A percentile compares a stretch with the other conserved stretches of the same genome.
phyloP scores from a whole-genome alignment of 2,113 vertebrate species.

The Daphoenositta chrysoptera region DNA sequence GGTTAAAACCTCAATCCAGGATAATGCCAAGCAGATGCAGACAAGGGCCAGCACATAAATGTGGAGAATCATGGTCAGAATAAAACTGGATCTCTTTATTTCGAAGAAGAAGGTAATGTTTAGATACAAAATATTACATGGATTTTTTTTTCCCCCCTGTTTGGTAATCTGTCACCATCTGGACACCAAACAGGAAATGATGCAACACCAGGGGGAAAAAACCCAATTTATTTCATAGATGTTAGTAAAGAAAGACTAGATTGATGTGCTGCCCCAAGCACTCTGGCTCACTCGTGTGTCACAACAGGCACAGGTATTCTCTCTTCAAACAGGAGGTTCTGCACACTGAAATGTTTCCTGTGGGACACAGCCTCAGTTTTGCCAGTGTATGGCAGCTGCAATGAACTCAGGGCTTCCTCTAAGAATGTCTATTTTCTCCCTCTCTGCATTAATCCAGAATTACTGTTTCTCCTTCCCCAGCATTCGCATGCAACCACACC shows the following conservation, averaged over 20 bases:
- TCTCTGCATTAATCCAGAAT: conserved; percentile 18
- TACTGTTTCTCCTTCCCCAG: conserved; percentile 27
- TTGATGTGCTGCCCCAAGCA: neutral
- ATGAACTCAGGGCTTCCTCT: neutral
- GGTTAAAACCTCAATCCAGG: neutral
- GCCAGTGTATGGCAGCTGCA: neutral
- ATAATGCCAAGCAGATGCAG: conserved; percentile 45
- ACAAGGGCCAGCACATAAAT: neutral
- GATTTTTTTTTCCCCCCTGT: neutral
- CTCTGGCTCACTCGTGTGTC: neutral
- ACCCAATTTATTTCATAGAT: neutral
- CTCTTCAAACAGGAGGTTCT: neutral
- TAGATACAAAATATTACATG: neutral
- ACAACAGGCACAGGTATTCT: neutral
- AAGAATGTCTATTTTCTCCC: neutral
- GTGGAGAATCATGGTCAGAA: neutral
- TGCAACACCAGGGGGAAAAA: neutral
- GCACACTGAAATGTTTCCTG: neutral
- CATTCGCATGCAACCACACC: neutral
- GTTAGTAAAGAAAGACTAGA: neutral
- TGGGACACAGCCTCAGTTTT: neutral
- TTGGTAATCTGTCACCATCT: neutral
- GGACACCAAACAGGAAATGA: neutral
- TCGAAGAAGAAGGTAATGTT: neutral
- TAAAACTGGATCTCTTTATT: neutral